Base-by-base conservation (phyloP, 1,140 invertebrate species). In the Drosophila erecta region DNA sequence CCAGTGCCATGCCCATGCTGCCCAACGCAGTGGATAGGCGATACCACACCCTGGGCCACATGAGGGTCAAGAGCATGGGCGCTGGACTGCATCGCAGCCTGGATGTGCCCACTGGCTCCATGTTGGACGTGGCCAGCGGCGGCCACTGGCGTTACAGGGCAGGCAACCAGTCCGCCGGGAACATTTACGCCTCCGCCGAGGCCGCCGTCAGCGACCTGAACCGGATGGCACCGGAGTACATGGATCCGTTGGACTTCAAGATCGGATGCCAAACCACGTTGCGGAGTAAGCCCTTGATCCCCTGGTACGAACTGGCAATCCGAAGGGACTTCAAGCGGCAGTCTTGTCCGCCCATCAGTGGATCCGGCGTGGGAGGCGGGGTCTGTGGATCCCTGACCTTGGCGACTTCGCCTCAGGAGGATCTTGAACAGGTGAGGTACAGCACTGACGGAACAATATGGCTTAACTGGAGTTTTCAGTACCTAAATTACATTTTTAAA, bases 301-400 rank as follows among this genome's bases (percentile, higher is more conserved):
- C 96, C 0, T 97, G 96, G 96, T 97, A 96, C 95, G 96, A 97
- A 92, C 91, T 97, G 50, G 96, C 96, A 17, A 96, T 96, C 12
- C 95, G 94, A 66, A 94, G 95, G 59, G 92, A 92, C 49, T 81
- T 83, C 3, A 93, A 95, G 62, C 95, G 96, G 47, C 94, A 95
- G 65, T 96, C 95, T 81, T 96, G 95, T 86, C 95, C 96, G 41
- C 90, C 91, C 3, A 87, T 92, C 0, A 90, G 86, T 15, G 58
- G 73, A 8, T 74, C 54, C 0, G 61, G 22, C 27, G 55, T 53
- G 24, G 58, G 70, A 11, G 53, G 55, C 8, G 20, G n/a, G 4
- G 59, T 61, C 24, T 41, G 37, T 27, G 59, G 14, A 4, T 40
- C 67, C 4, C 14, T 86, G 22, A 62, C 84, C 8, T 20, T 87